Evolutionary conservation across 2,113 vertebrate species (phyloP).

Genomic region (Syngnathoides biaculeatus): DNA sequence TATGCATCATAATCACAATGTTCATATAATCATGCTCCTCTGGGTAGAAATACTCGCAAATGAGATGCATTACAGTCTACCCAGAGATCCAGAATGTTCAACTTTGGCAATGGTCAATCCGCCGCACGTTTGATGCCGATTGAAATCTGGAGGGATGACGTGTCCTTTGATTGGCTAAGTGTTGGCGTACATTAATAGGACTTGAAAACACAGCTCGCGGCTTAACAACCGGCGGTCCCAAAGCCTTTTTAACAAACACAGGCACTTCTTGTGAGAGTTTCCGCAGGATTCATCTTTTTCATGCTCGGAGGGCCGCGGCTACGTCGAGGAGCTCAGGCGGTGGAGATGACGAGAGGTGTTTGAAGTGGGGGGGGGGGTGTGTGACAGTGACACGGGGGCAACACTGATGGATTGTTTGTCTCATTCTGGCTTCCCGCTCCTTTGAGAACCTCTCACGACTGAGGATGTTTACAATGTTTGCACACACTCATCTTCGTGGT

Average conservation of each 20-base stretch:
- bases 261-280: conserved; percentile 30
- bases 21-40: neutral
- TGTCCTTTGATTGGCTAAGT: conserved; percentile 26
- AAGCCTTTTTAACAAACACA: conserved; percentile 25
- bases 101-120: neutral
- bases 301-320: conserved; percentile 24
- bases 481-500: conserved; percentile 6
- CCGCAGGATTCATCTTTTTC: conserved; percentile 17
- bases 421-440: conserved; percentile 33
- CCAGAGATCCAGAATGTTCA: conserved; percentile 21
- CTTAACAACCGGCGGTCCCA: conserved; percentile 3
- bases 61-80: conserved; percentile 6
- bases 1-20: neutral
- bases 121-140: conserved; percentile 26
- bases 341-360: conserved; percentile 30
- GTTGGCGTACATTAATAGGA: conserved; percentile 32
- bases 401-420: conserved; percentile 50
- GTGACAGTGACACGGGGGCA: conserved; percentile 29
- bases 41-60: neutral
- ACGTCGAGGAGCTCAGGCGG: conserved; percentile 17
- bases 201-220: conserved; percentile 12
- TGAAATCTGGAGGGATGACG: conserved; percentile 25
- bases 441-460: conserved; percentile 28
- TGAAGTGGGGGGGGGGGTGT: conserved; percentile 21
- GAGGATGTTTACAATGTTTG: conserved; percentile 23